These are phyloP conservation scores for Drepana falcataria DNA, from an alignment of 2,888 invertebrate species.

Conservation along the genomic window DNA sequence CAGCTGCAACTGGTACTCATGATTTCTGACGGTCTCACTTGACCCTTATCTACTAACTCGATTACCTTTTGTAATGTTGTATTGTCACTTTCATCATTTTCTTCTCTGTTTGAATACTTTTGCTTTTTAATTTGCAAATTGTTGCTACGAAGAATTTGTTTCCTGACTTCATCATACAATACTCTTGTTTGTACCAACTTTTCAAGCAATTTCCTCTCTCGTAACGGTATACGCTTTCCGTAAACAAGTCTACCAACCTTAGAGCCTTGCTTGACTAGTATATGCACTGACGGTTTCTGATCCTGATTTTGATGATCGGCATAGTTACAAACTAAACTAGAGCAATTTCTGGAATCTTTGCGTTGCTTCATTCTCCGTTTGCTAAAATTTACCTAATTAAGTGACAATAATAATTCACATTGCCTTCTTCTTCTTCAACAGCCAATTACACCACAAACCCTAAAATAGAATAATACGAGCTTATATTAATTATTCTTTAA, in stretches of 20 bases:
- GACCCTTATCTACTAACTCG: constrained; percentile 36
- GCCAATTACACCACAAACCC: too few species aligned
- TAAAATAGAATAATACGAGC: too few species aligned
- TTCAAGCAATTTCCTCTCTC: not conserved
- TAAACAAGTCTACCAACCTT: not conserved
- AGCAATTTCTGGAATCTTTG: too few species aligned
- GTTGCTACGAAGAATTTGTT: not conserved
- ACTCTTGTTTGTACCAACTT: not conserved
- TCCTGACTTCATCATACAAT: not conserved
- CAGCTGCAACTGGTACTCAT: constrained; percentile 38
- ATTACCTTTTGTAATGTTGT: constrained; percentile 16
- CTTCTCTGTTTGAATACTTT: not conserved
- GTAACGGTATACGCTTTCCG: not conserved
- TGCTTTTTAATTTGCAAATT: not conserved
- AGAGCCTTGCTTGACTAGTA: not conserved
- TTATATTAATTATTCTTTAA: too few species aligned
- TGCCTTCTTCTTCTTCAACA: too few species aligned
- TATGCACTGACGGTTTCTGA: not conserved
- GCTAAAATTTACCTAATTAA: too few species aligned
- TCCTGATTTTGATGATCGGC: not conserved
- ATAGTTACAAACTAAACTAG: too few species aligned
- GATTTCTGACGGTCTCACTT: constrained; percentile 21
- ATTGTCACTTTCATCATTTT: not conserved
- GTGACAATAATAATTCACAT: too few species aligned
- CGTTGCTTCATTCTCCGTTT: too few species aligned